Evolutionary conservation across 2,113 vertebrate species (phyloP).

Genomic region (Corythoichthys haematopterus): DNA sequence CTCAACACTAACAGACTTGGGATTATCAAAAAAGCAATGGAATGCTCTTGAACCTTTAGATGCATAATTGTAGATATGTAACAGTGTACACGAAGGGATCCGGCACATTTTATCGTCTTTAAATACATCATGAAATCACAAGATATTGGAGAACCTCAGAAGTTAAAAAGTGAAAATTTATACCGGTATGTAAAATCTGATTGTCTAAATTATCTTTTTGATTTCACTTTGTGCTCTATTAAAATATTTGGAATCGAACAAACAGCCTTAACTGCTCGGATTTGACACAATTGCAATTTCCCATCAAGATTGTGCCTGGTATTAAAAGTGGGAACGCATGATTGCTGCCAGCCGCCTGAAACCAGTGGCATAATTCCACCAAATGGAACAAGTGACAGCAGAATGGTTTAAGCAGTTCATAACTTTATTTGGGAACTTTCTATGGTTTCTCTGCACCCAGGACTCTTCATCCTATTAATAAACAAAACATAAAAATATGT

Average conservation of each 20-base stretch:
- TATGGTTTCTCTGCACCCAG: not conserved
- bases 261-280: constrained; percentile 10
- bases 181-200: too few species aligned
- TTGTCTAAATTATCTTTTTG: constrained; percentile 9
- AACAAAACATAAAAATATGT: too few species aligned
- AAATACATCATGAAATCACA: not conserved
- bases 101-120: not conserved
- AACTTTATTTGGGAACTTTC: not conserved
- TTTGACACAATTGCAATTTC: constrained; percentile 28
- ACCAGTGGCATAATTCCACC: constrained; percentile 31
- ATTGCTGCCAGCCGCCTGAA: constrained; percentile 44
- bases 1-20: constrained; percentile 44
- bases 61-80: constrained; percentile 19
- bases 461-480: not conserved
- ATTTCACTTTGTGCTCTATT: constrained; percentile 9
- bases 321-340: constrained; percentile 45
- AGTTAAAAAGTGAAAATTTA: too few species aligned
- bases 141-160: not conserved
- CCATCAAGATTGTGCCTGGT: constrained; percentile 46
- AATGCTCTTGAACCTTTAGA: constrained; percentile 54
- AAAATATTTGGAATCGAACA: constrained; percentile 21
- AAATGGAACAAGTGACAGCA: constrained; percentile 31
- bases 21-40: constrained; percentile 56
- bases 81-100: not conserved
- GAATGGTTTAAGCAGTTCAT: not conserved